Evolutionary conservation across 2,113 vertebrate species (phyloP).

Genomic region (Silurus meridionalis): DNA sequence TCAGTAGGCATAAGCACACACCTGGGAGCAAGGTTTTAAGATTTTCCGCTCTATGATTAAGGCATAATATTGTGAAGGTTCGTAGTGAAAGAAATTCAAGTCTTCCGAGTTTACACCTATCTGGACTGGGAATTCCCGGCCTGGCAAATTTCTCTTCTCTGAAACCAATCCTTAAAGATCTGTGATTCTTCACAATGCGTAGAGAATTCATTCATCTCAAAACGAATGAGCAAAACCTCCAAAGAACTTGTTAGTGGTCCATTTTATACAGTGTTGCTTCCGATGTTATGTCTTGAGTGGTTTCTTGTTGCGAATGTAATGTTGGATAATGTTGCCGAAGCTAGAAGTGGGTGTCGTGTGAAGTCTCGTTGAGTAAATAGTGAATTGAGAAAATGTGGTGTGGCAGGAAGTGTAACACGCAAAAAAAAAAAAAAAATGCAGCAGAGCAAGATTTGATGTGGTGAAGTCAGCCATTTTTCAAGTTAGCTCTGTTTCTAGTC

Average conservation of each 20-base stretch:
- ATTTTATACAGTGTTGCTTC: not conserved
- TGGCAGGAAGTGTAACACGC: not conserved
- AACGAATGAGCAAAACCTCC: too few relatives aligned
- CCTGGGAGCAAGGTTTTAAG: not conserved
- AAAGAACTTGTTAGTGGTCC: not conserved
- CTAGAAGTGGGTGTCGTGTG: not conserved
- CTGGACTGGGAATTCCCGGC: fast-evolving
- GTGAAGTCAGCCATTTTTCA: slow-evolving; percentile 10
- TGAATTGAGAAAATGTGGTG: not conserved
- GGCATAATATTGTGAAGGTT: not conserved
- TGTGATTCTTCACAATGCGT: too few relatives aligned
- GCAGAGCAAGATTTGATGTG: slow-evolving; percentile 18
- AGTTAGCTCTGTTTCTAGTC: not conserved
- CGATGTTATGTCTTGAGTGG: not conserved
- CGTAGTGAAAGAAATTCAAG: not conserved
- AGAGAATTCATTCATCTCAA: not conserved
- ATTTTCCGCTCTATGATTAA: not conserved
- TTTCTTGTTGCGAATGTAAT: not conserved
- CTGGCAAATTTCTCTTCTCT: not conserved
- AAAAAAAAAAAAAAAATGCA: slow-evolving; percentile 11
- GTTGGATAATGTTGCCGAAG: not conserved
- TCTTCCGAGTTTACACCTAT: not conserved
- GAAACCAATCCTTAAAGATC: too few relatives aligned
- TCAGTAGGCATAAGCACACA: too few relatives aligned
- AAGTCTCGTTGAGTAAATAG: not conserved